Evolutionary conservation across 2,113 vertebrate genomes (phyloP).

Genomic region (Gorilla gorilla): DNA sequence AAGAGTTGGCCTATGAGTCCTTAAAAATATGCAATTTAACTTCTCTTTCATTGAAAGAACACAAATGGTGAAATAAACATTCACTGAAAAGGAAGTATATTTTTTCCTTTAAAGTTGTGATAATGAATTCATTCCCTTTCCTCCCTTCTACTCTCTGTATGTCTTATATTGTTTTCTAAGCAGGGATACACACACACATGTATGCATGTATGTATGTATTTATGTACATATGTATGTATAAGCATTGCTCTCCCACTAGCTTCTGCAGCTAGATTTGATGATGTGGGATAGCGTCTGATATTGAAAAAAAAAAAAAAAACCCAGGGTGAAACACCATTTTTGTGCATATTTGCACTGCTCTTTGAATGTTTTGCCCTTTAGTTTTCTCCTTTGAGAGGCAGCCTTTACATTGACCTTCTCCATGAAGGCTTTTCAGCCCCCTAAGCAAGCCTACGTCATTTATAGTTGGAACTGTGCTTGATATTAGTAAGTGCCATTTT

Average conservation of each 20-base stretch:
- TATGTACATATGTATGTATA: background rate
- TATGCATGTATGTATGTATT: background rate
- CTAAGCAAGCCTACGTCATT: background rate
- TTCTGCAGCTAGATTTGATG: background rate
- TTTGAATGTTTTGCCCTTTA: background rate
- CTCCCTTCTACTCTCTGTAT: background rate
- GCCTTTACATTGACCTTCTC: background rate
- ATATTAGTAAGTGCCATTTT: background rate
- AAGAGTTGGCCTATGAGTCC: background rate
- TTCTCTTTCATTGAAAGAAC: conserved; percentile 29
- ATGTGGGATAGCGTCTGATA: background rate
- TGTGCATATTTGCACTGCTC: background rate
- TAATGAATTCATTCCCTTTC: background rate
- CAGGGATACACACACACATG: too few species aligned
- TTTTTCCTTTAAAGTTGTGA: conserved; percentile 31
- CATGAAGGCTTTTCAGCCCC: background rate
- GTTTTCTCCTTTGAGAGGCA: background rate
- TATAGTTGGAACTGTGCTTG: conserved; percentile 11
- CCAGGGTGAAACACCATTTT: background rate
- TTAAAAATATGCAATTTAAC: background rate
- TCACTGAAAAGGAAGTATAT: background rate
- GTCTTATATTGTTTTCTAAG: background rate
- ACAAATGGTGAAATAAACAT: background rate
- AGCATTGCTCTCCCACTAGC: background rate
- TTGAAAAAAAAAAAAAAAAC: background rate